These are phyloP conservation scores for Heliothis peltigera DNA, from an alignment of 2,888 invertebrate genomes.

Conservation along the genomic window DNA sequence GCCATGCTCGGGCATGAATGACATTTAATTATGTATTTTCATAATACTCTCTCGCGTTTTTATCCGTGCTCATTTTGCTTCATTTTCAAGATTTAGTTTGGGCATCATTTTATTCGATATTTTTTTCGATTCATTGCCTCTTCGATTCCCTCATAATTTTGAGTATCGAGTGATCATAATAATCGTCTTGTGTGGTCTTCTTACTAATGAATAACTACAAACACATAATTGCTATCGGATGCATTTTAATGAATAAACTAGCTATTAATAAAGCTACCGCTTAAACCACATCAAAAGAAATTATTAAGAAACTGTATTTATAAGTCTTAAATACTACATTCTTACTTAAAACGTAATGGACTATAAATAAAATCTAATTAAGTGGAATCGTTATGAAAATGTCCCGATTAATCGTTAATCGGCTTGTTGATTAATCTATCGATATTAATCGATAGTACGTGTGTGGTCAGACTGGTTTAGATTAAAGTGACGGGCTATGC, in stretches of 20 bases:
- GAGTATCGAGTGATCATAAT: neutral
- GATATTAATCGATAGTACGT: slow-evolving; percentile 50
- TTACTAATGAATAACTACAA: neutral
- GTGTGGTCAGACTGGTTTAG: slow-evolving; percentile 55
- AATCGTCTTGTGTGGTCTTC: slow-evolving; percentile 32
- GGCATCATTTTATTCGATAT: too few relatives aligned
- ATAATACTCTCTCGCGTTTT: too few relatives aligned
- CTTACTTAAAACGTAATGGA: slow-evolving; percentile 16
- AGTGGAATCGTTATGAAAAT: slow-evolving; percentile 42
- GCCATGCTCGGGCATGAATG: too few relatives aligned
- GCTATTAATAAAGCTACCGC: slow-evolving; percentile 6
- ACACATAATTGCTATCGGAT: slow-evolving; percentile 11
- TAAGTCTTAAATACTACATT: slow-evolving; percentile 3
- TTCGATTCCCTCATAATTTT: too few relatives aligned
- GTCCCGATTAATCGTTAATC: slow-evolving; percentile 45
- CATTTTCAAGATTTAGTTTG: too few relatives aligned
- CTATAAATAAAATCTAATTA: slow-evolving; percentile 48
- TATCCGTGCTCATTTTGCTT: too few relatives aligned
- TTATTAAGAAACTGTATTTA: neutral
- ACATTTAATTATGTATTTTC: too few relatives aligned
- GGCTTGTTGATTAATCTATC: slow-evolving; percentile 47
- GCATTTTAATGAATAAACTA: slow-evolving; percentile 4
- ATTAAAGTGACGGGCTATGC: slow-evolving; percentile 15
- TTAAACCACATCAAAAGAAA: slow-evolving; percentile 20
- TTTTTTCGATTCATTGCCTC: too few relatives aligned